Evolutionary conservation across 1,140 invertebrate species (phyloP), one percentile per base, ranked within the genome.

Genomic region (Sarcophaga bullata): DNA sequence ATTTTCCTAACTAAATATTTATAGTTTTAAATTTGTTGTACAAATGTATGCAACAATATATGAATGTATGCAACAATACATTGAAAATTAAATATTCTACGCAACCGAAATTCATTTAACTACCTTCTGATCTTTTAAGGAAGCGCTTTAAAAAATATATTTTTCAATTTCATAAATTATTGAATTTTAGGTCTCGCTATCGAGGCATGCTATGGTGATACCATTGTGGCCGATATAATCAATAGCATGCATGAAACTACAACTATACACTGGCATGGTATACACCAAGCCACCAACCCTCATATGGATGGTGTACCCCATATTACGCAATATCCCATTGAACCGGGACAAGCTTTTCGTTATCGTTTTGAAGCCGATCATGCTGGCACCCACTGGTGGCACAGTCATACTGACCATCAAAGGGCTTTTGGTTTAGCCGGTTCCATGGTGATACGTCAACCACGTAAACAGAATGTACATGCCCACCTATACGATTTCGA

Each of bases 251-350:
- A 90, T 81, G 91, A 91, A 72, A 88, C 90, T 5, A 91, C 91
- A 0, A 92, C 91, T 0, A 86, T 92, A 5, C 92, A 92, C 82
- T 92, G 92, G 92, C 92, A 92, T 82, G 92, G 92, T 3, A 90
- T 91, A 48, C 91, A 91, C 52, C 91, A 92, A 83, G 84, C 85
- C 0, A 85, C 85, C 15, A 91, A 91, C 0, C 92, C 91, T 0
- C 91, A 91, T 85, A 94, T 93, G 92, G 94, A 94, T 85, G 94
- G 94, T 0, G 93, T 95, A 13, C 93, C 94, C 0, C 93, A 93
- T 89, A 90, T 95, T 6, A 95, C 94, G 0, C 95, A 96, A 84
- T 94, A 93, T 85, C 93, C 93, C 0, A 93, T 94, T 15, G 86
- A 86, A 19, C 91, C 93, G 0, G 90, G 90, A 0, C 91, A 91